Conservation (phyloP, 2,113 vertebrate species). For the Paracanthobrama guichenoti region DNA sequence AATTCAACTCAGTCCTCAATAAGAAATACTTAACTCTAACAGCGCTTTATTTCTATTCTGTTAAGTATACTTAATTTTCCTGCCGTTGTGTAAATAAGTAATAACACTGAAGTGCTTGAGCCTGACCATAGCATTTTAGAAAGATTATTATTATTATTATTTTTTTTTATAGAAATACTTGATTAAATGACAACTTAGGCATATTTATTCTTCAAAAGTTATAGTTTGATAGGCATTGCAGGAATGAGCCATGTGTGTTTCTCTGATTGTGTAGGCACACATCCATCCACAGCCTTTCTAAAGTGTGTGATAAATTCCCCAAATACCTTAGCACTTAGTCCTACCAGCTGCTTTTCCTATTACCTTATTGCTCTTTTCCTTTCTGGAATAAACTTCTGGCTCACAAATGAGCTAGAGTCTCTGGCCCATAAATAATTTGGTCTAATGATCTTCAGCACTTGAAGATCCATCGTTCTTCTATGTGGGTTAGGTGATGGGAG, state of each 20-base stretch:
- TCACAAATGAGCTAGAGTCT: slow-evolving; percentile 24
- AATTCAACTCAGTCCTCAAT: background rate
- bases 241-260: slow-evolving; percentile 7
- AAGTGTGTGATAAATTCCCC: slow-evolving; percentile 48
- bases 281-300: slow-evolving; percentile 1
- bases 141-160: too few relatives aligned
- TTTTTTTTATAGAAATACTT: background rate
- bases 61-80: background rate
- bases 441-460: slow-evolving; percentile 28
- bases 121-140: background rate
- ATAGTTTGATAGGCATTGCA: background rate
- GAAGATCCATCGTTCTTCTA: slow-evolving; percentile 16
- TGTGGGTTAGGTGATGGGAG: slow-evolving; percentile 26
- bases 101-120: background rate
- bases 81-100: background rate
- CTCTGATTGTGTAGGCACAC: background rate
- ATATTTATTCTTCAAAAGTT: background rate
- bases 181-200: background rate
- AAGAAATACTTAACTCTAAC: background rate
- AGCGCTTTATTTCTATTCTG: background rate
- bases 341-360: slow-evolving; percentile 52
- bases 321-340: slow-evolving; percentile 44
- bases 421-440: slow-evolving; percentile 35
- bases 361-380: slow-evolving; percentile 43
- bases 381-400: slow-evolving; percentile 27